These are phyloP conservation scores for Heteropelma amictum DNA, from an alignment of 2,888 invertebrate genomes.

Conservation along the genomic window DNA sequence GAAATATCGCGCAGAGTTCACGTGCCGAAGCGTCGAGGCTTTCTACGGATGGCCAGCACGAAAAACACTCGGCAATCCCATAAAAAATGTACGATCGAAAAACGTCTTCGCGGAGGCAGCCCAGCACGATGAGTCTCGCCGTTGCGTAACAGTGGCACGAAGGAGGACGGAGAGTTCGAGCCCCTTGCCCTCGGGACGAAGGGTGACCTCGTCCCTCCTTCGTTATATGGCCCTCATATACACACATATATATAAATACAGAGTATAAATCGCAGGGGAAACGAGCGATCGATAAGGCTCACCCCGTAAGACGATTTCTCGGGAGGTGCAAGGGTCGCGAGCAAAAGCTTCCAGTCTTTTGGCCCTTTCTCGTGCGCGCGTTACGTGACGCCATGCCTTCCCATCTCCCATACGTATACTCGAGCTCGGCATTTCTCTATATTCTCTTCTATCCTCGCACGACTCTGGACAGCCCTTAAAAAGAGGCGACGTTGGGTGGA, in stretches of 20 bases:
- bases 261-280: slow-evolving; percentile 61
- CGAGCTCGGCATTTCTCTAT: slow-evolving; percentile 3
- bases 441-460: slow-evolving; percentile 45
- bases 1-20: slow-evolving; percentile 44
- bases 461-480: slow-evolving; percentile 63
- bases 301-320: slow-evolving; percentile 74
- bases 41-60: slow-evolving; percentile 34
- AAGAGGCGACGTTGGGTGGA: slow-evolving; percentile 31
- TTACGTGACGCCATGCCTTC: slow-evolving; percentile 21
- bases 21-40: slow-evolving; percentile 17
- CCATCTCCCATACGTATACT: not conserved
- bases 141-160: not conserved
- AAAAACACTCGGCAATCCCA: slow-evolving; percentile 53
- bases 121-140: slow-evolving; percentile 11
- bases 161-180: slow-evolving; percentile 22
- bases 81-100: slow-evolving; percentile 60
- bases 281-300: slow-evolving; percentile 70
- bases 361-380: slow-evolving; percentile 27
- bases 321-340: slow-evolving; percentile 61
- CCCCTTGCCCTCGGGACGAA: slow-evolving; percentile 52
- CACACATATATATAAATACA: not conserved
- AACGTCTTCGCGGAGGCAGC: slow-evolving; percentile 60
- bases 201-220: slow-evolving; percentile 45
- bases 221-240: slow-evolving; percentile 3
- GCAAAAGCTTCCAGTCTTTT: slow-evolving; percentile 44